These are phyloP conservation scores for Pilophorus perplexus DNA, from an alignment of 2,888 invertebrate genomes.

Conservation along the genomic window DNA sequence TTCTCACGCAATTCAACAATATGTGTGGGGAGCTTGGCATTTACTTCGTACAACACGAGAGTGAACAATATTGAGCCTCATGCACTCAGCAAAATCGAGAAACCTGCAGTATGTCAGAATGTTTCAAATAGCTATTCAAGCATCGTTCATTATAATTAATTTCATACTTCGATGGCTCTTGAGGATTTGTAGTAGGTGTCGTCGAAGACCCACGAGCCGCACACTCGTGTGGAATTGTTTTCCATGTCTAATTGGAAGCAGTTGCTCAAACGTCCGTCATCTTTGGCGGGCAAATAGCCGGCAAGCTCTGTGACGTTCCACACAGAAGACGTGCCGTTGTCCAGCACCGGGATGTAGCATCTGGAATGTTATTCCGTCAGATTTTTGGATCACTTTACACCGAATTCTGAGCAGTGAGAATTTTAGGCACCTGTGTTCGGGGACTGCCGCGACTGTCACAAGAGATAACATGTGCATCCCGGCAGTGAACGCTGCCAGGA, in stretches of 20 bases:
- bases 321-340: conserved; percentile 52
- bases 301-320: conserved; percentile 59
- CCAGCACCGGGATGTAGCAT: conserved; percentile 60
- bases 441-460: conserved; percentile 76
- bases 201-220: conserved; percentile 66
- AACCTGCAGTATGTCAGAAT: too few species aligned
- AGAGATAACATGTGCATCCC: conserved; percentile 80
- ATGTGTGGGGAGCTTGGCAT: too few species aligned
- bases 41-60: too few species aligned
- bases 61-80: too few species aligned
- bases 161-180: conserved; percentile 24
- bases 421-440: conserved; percentile 60
- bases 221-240: conserved; percentile 52
- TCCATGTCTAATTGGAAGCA: conserved; percentile 57
- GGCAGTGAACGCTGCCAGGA: conserved; percentile 73
- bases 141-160: too few species aligned
- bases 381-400: not conserved
- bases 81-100: too few species aligned
- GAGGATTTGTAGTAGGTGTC: conserved; percentile 53
- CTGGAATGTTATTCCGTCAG: conserved; percentile 52
- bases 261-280: conserved; percentile 61
- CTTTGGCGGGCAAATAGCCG: conserved; percentile 58
- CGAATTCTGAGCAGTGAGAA: not conserved
- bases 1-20: too few species aligned
- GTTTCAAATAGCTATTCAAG: too few species aligned